Evolutionary conservation across 2,888 invertebrate species (phyloP), one percentile per base, ranked within the genome.

Genomic region (Conus canariensis): DNA sequence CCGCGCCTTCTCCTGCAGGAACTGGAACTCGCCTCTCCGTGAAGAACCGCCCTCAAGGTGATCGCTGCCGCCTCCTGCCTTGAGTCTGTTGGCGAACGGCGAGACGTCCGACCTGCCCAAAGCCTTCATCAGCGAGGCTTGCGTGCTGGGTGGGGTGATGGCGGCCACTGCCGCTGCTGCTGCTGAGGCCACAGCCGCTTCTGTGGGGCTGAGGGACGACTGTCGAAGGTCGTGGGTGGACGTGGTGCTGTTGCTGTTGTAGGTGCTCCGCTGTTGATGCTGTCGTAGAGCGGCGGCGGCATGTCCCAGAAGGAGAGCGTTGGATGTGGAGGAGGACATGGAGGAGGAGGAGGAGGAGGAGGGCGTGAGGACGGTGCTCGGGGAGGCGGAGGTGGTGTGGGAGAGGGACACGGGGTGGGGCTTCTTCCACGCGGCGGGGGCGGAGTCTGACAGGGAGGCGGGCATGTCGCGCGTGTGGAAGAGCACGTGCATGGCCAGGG

Each of bases 401-500:
- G 45, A 12, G 67, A 3, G 74, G 87, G 12, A 12, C 45, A 45
- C 16, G 30, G 45, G 45, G 59, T n/a, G 67, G 70, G 67, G 60
- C 56, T 10, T 60, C 25, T 74, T 74, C 70, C n/a, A 8, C 45
- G 87, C 60, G 86, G 22, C 8, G 86, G 30, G 70, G 19, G 14
- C 7, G 82, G 83, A 19, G 85, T 56, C 67, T 8, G n/a, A 2
- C 16, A 45, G 16, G 56, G 56, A 6, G 59, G 89, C 6, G 74
- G 89, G 59, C 67, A 64, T 59, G 30, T 89, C 91, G 3, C 91
- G 90, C 59, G 92, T 91, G 89, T 93, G 93, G 88, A 92, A 94
- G 95, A 96, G 95, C 92, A 96, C 94, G 90, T 96, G 96, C 95
- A 96, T 95, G 9, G 96, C 96, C 82, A 96, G 91, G 1, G 95